Conservation (phyloP, 2,797 vertebrate genomes). For the Enteromius thamalakanensis region DNA sequence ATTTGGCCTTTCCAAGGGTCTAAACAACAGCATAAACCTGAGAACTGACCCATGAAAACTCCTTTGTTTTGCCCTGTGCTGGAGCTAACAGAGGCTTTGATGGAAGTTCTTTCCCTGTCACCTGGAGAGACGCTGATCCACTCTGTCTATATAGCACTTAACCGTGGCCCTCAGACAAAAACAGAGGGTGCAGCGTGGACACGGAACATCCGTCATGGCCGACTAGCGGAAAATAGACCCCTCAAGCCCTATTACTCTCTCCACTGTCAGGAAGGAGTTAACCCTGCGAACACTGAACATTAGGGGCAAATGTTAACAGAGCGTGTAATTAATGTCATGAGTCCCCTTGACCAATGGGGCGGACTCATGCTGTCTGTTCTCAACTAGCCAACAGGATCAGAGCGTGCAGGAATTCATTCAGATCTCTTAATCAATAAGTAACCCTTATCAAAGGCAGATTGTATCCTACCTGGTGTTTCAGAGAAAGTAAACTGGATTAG, state of each 20-base stretch:
- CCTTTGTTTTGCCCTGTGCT: constrained; percentile 1
- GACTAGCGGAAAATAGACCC: constrained; percentile 75
- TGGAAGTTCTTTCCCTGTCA: constrained; percentile 22
- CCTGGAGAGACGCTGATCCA: constrained; percentile 20
- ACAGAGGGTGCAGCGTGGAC: constrained; percentile 56
- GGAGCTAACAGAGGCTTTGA: constrained; percentile 37
- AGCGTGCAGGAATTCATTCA: constrained; percentile 41
- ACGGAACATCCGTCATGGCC: constrained; percentile 69
- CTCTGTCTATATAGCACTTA: constrained; percentile 60
- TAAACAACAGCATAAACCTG: constrained; percentile 3
- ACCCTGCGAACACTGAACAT: constrained; percentile 71
- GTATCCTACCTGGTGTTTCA: constrained; percentile 9
- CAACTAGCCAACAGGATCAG: not conserved
- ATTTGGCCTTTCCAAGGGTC: constrained; percentile 18
- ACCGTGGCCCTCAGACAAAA: constrained; percentile 55
- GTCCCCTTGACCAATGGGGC: constrained; percentile 88
- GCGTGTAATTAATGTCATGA: constrained; percentile 94
- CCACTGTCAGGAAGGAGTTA: constrained; percentile 82
- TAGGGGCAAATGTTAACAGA: constrained; percentile 90
- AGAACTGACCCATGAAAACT: constrained; percentile 37
- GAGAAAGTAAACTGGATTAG: constrained; percentile 28
- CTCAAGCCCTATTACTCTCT: constrained; percentile 77
- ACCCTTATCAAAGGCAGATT: constrained; percentile 34
- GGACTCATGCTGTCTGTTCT: constrained; percentile 77
- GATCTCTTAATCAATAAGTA: constrained; percentile 34